Base-by-base conservation (phyloP, 1,140 invertebrate genomes). In the Cotesia glomerata region DNA sequence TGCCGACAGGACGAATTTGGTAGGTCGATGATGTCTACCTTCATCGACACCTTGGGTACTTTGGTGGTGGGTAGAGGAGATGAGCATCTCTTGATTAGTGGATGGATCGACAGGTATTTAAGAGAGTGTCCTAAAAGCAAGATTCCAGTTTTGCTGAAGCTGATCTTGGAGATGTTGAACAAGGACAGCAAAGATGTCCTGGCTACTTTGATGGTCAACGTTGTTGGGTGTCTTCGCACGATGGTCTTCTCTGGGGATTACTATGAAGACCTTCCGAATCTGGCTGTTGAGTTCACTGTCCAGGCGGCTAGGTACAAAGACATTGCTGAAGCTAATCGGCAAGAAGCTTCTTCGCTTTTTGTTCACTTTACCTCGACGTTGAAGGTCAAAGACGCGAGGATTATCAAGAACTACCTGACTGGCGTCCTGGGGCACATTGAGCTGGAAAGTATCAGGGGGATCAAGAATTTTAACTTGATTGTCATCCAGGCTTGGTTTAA, bases 61-160 rank as follows among this genome's bases (percentile, higher is more conserved):
- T 82, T 88, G 52, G 72, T 88, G 3, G 76, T 66, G 16, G 74
- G 76, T 2, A 84, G 77, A 49, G 75, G 82, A 68, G 80, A 79
- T 26, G 83, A 87, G 64, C 75, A 88, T 65, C 52, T 79, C 16
- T 78, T 89, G 4, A 78, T 89, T 8, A 81, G 84, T 67, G 85
- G 86, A 9, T 87, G 85, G 84, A 80, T 87, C 18, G 85, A 86
- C 76, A 74, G 85, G 45, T 85, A 84, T 69, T 73, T 87, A 26
- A 52, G 79, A 35, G 79, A 80, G 49, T 84, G 83, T 71, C 71
- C 84, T 1, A 85, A 77, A 45, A 78, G 78, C 71, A 81, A 72
- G 58, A 75, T 81, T 7, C 70, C 62, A n/a, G 68, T 70, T n/a
- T 71, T 87, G 16, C 76, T 79, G 0, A 80, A 79, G 7, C 79